Percentiles rank a stretch among this genome's conserved stretches.
Conservation (phyloP, 2,113 vertebrate genomes). For the Protomyctophum bolini region DNA sequence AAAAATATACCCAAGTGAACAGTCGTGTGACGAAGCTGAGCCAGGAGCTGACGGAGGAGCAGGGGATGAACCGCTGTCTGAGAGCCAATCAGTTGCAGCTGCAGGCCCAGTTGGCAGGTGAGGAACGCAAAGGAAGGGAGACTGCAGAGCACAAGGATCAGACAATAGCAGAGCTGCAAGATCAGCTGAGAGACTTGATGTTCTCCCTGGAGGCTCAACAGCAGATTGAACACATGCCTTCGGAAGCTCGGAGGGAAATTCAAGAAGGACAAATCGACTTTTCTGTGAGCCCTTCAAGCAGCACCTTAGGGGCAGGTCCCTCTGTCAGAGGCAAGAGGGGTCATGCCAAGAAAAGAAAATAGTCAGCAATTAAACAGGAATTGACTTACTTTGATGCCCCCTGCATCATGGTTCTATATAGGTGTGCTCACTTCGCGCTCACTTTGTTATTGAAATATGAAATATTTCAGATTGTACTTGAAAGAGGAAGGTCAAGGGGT, state of each 20-base stretch:
- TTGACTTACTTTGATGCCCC: too few species aligned
- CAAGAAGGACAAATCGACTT: slow-evolving; percentile 98
- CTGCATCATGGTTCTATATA: too few species aligned
- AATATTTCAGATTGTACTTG: too few species aligned
- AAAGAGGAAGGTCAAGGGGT: too few species aligned
- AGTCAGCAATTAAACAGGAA: too few species aligned
- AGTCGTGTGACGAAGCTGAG: slow-evolving; percentile 85
- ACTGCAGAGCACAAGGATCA: slow-evolving; percentile 84
- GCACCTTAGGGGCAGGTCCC: slow-evolving; percentile 65
- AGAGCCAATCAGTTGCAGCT: slow-evolving; percentile 90
- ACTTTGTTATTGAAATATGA: too few species aligned
- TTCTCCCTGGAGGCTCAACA: slow-evolving; percentile 95
- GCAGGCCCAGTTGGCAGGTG: slow-evolving; percentile 89
- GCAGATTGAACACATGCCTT: slow-evolving; percentile 91
- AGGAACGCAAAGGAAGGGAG: slow-evolving; percentile 85
- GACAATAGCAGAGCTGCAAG: slow-evolving; percentile 89
- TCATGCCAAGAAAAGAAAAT: slow-evolving; percentile 92
- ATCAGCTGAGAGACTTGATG: slow-evolving; percentile 96
- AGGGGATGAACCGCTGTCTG: slow-evolving; percentile 96
- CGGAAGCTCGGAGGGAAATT: slow-evolving; percentile 90
- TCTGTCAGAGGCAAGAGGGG: slow-evolving; percentile 83
- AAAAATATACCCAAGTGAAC: slow-evolving; percentile 92
- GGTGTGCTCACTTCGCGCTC: too few species aligned
- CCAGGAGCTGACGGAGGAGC: slow-evolving; percentile 93
- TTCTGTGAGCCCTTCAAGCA: slow-evolving; percentile 71